Conservation (phyloP, 2,888 invertebrate species). For the Iphiclides podalirius region DNA sequence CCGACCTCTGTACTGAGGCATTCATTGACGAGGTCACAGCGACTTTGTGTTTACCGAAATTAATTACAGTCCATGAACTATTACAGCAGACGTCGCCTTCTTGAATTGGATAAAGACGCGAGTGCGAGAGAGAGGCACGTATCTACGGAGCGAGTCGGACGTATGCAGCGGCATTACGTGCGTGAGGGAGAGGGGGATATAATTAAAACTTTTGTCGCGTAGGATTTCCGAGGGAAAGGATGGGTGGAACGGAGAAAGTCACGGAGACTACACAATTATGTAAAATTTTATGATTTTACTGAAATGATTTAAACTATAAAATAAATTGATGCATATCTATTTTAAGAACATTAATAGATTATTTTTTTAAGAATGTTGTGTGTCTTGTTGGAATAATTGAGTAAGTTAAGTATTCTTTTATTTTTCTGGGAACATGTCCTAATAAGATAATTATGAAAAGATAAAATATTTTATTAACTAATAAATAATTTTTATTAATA, state of each 20-base stretch:
- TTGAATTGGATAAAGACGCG: slow-evolving; percentile 9
- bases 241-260: slow-evolving; percentile 36
- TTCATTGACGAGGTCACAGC: no score
- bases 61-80: slow-evolving; percentile 20
- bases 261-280: slow-evolving; percentile 32
- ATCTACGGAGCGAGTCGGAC: slow-evolving; percentile 36
- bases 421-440: no score
- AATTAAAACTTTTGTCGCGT: slow-evolving; percentile 79
- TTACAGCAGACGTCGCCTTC: slow-evolving; percentile 30
- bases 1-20: no score
- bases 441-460: no score
- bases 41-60: slow-evolving; percentile 18
- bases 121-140: slow-evolving; percentile 24
- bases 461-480: no score
- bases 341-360: no score
- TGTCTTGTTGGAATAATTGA: no score
- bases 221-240: slow-evolving; percentile 70
- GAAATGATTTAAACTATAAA: not conserved
- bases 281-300: no score
- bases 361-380: no score
- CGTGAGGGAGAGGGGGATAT: slow-evolving; percentile 56
- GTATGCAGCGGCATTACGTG: slow-evolving; percentile 30
- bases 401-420: no score
- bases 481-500: no score
- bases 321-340: no score